Evolutionary conservation across 2,113 vertebrate genomes (phyloP).

Genomic region (Prionailurus viverrinus): DNA sequence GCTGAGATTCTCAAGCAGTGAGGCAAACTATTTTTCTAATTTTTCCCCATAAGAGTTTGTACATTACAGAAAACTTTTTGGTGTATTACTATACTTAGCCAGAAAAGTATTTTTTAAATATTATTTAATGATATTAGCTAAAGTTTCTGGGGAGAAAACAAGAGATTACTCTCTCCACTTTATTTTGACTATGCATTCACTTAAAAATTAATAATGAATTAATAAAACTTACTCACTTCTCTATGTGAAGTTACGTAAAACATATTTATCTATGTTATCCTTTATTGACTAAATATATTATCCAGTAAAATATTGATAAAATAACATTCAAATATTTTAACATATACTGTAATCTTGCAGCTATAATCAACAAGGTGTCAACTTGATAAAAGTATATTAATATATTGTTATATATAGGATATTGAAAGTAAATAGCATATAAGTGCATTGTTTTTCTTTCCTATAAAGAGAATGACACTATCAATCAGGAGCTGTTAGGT

Average conservation of each 20-base stretch:
- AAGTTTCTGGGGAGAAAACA: not conserved
- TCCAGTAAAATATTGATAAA: not conserved
- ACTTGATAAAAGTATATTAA: not conserved
- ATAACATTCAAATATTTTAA: not conserved
- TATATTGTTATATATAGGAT: not conserved
- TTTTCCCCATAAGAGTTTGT: not conserved
- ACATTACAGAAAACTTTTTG: not conserved
- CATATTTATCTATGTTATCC: not conserved
- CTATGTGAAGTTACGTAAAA: not conserved
- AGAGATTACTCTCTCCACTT: not conserved
- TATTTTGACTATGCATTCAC: not conserved
- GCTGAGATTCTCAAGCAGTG: not conserved
- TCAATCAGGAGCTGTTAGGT: not conserved
- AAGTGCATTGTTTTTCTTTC: not conserved
- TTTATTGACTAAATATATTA: not conserved
- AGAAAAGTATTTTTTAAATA: not conserved
- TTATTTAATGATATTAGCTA: not conserved
- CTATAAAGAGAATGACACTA: not conserved
- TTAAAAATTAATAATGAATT: not conserved
- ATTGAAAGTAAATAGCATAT: not conserved
- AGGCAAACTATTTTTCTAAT: not conserved
- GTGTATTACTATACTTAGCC: not conserved
- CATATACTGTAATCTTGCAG: not conserved
- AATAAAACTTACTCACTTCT: not conserved
- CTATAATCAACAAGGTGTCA: not conserved